Evolutionary conservation across 2,888 invertebrate genomes (phyloP), one percentile per base, ranked within the genome.

Genomic region (Sinelater perroti): DNA sequence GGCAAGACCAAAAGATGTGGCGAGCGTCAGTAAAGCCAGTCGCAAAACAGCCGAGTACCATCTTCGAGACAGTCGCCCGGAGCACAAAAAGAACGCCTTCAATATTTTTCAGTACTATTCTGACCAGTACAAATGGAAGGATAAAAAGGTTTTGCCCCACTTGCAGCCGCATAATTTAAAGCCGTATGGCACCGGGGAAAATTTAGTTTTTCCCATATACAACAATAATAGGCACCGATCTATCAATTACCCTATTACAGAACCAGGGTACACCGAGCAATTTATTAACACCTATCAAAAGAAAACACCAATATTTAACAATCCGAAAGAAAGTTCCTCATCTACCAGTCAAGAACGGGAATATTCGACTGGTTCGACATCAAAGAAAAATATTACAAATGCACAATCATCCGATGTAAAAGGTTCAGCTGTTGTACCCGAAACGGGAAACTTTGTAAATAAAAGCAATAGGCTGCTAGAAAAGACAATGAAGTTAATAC

Each of bases 101-200:
- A 26, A 53, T 14, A 30, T 55, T 17, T 42, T 28, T 21, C 33
- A 49, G 2, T 18, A 45, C 8, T 46, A 51, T 42, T 14, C 38
- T 5, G 26, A 49, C 8, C 13, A 49, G 3, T 50, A 45, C 16
- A 47, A 30, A 7, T 20, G 20, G 28, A 20, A 49, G n/a, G 54
- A 49, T 10, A 4, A 10, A 0, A 52, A 40, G 5, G 24, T 45
- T 2, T 13, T 49, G 8, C 61, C 56, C 1, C 63, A 64, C 26
- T 40, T 64, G 31, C 63, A 64, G 30, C 63, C 63, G 1, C 52
- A 50, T 13, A 64, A 57, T 24, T 42, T 64, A 6, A 60, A 57
- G 40, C 63, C 63, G 1, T 64, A 60, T 20, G 61, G 63, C 8
- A 56, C 52, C 3, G 24, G 59, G 5, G 46, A 50, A 6, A 57